phyloP scores from a whole-genome alignment of 2,888 invertebrate species.

The Pyrochroa serraticornis region DNA sequence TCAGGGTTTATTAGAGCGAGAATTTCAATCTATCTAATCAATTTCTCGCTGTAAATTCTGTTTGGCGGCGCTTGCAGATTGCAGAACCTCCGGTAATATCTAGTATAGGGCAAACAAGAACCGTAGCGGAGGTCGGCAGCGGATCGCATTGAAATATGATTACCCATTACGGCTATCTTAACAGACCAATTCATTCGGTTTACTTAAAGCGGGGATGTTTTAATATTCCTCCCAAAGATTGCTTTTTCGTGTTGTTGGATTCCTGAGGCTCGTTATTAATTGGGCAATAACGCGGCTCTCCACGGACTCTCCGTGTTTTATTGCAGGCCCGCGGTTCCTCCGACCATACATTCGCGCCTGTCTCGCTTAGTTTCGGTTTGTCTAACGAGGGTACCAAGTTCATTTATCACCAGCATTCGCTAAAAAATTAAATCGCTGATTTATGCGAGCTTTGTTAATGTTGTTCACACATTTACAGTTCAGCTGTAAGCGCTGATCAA shows the following conservation, averaged over 20 bases:
- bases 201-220: conserved; percentile 53
- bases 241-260: conserved; percentile 57
- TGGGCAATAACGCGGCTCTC: conserved; percentile 54
- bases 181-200: conserved; percentile 42
- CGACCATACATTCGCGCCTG: conserved; percentile 36
- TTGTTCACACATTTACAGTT: conserved; percentile 7
- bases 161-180: conserved; percentile 52
- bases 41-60: conserved; percentile 16
- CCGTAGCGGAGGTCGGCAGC: conserved; percentile 7
- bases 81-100: conserved; percentile 19
- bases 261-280: conserved; percentile 56
- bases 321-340: conserved; percentile 40
- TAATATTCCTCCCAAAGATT: conserved; percentile 56
- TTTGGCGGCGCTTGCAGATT: conserved; percentile 10
- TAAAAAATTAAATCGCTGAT: conserved; percentile 22
- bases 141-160: conserved; percentile 46
- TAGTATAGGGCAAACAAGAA: conserved; percentile 6
- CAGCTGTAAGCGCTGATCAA: neutral
- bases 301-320: conserved; percentile 45
- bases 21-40: conserved; percentile 25
- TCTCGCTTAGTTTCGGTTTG: conserved; percentile 45
- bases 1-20: conserved; percentile 1
- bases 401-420: conserved; percentile 43
- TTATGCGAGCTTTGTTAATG: conserved; percentile 11
- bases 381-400: conserved; percentile 47